Percentiles rank a stretch among this genome's conserved stretches.
Evolutionary conservation across 2,113 vertebrate species (phyloP).

Genomic region (Prinia subflava): DNA sequence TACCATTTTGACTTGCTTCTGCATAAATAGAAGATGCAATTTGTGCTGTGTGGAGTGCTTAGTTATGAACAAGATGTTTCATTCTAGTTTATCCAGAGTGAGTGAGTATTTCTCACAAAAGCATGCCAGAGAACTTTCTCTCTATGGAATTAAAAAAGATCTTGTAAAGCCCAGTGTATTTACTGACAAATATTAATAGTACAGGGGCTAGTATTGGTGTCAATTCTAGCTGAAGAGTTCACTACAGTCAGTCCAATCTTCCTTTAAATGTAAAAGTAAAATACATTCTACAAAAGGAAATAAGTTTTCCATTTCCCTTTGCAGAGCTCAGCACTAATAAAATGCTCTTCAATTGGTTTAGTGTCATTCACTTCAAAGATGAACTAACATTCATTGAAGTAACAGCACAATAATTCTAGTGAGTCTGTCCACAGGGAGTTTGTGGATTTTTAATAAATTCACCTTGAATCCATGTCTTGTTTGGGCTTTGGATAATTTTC

Average conservation of each 20-base stretch:
- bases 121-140: not conserved
- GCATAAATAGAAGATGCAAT: not conserved
- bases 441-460: conserved; percentile 18
- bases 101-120: not conserved
- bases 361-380: conserved; percentile 13
- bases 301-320: not conserved
- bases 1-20: not conserved
- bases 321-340: conserved; percentile 15
- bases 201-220: not conserved
- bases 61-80: not conserved
- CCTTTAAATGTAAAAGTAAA: not conserved
- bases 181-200: not conserved
- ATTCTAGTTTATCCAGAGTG: not conserved
- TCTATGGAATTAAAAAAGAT: not conserved
- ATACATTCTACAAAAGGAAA: not conserved
- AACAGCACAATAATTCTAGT: not conserved
- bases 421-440: not conserved
- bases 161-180: not conserved
- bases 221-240: not conserved
- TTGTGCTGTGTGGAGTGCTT: not conserved
- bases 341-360: conserved; percentile 3
- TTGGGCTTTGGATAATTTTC: not conserved
- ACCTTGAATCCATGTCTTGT: not conserved
- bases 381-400: not conserved
- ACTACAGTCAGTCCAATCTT: not conserved